Conservation (phyloP, 2,113 vertebrate species). For the Cavia aperea region DNA sequence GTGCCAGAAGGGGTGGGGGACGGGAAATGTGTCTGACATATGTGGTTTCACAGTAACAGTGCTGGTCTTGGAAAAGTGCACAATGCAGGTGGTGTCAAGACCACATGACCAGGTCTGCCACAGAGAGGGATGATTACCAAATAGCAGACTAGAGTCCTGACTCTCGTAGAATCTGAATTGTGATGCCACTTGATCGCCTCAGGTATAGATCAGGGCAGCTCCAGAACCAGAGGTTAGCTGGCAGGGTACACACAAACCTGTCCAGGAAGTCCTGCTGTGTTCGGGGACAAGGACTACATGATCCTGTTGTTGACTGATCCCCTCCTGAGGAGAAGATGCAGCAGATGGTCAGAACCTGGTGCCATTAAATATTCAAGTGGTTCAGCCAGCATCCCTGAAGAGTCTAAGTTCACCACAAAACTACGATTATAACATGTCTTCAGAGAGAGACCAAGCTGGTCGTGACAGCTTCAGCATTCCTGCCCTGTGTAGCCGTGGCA, state of each 20-base stretch:
- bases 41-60: neutral
- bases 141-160: fast-evolving
- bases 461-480: neutral
- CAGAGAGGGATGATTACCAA: too few species aligned
- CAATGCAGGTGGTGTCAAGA: fast-evolving
- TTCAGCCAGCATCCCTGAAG: neutral
- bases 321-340: neutral
- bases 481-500: neutral
- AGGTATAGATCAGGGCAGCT: neutral
- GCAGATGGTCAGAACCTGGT: neutral
- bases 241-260: neutral
- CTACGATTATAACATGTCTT: neutral
- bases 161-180: neutral
- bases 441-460: neutral
- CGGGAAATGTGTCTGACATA: neutral
- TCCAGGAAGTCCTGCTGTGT: neutral
- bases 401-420: neutral
- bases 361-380: neutral
- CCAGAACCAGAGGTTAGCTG: neutral
- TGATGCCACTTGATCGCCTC: neutral
- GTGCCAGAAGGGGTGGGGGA: neutral
- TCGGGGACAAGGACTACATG: neutral
- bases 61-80: too few species aligned
- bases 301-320: neutral
- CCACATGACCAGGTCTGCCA: neutral